phyloP scores from a whole-genome alignment of 2,113 vertebrate species.

The Brienomyrus longianalis region DNA sequence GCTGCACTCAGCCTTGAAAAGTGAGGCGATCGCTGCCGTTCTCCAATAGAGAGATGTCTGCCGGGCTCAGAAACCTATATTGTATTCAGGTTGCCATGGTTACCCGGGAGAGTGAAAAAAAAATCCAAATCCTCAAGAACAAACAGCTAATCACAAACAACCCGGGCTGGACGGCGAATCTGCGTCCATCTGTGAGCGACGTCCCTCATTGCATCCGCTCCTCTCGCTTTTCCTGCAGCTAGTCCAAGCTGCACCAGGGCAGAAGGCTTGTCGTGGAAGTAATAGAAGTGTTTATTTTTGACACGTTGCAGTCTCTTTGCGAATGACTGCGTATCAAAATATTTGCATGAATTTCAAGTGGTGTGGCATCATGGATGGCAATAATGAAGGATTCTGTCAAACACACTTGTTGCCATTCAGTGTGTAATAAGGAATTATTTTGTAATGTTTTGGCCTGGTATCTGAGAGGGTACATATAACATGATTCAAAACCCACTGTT shows the following conservation, averaged over 20 bases:
- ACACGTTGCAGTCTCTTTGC: background rate
- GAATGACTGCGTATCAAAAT: conserved; percentile 6
- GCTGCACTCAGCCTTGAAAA: conserved; percentile 35
- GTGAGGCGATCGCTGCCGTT: conserved; percentile 41
- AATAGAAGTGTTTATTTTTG: conserved; percentile 15
- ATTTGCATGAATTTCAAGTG: background rate
- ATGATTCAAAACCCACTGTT: conserved; percentile 58
- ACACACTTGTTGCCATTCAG: background rate
- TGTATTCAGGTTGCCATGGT: conserved; percentile 61
- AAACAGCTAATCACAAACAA: conserved; percentile 44
- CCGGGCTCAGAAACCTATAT: conserved; percentile 49
- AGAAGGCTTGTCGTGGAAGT: background rate
- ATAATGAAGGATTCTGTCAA: background rate
- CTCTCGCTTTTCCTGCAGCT: conserved; percentile 1
- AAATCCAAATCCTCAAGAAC: conserved; percentile 56
- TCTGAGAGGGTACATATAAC: conserved; percentile 63
- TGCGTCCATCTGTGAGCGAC: conserved; percentile 46
- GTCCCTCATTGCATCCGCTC: conserved; percentile 13
- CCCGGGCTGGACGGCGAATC: conserved; percentile 42
- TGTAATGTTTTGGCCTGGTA: conserved; percentile 61
- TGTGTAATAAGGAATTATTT: conserved; percentile 39
- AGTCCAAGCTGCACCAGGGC: conserved; percentile 15
- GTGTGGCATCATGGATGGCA: background rate
- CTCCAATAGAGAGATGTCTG: conserved; percentile 22
- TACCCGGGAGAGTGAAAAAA: conserved; percentile 44